Conservation (phyloP, 2,797 vertebrate species). For the Adrianichthys oophorus region DNA sequence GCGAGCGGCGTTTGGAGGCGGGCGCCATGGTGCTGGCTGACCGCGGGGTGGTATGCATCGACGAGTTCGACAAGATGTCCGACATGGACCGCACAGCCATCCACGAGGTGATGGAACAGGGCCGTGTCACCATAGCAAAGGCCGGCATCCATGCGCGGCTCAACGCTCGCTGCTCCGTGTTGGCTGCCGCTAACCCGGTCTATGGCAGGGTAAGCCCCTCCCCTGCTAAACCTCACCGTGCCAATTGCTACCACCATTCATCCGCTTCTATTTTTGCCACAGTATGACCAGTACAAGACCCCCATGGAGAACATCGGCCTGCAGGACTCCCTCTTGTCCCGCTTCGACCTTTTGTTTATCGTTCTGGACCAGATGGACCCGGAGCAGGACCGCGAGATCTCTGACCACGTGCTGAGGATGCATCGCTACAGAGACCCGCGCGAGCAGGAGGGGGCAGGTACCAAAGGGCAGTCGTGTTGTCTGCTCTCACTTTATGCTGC, state of each 20-base stretch:
- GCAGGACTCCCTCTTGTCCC: slow-evolving; percentile 94
- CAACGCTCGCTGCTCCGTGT: slow-evolving; percentile 96
- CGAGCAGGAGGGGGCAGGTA: slow-evolving; percentile 89
- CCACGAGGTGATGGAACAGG: slow-evolving; percentile 99
- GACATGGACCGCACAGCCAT: slow-evolving; percentile 98
- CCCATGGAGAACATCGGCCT: slow-evolving; percentile 99
- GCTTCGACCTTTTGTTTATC: slow-evolving; percentile 97
- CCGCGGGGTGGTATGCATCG: slow-evolving; percentile 95
- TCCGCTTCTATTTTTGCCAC: background rate
- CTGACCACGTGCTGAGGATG: slow-evolving; percentile 94
- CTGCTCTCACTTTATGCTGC: background rate
- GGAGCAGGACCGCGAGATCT: slow-evolving; percentile 93
- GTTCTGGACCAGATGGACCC: slow-evolving; percentile 96
- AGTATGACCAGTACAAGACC: slow-evolving; percentile 98
- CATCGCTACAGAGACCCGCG: slow-evolving; percentile 91
- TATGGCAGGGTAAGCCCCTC: slow-evolving; percentile 85
- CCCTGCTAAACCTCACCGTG: too few relatives aligned
- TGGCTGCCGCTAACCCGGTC: slow-evolving; percentile 95
- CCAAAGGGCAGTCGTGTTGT: background rate
- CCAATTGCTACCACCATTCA: background rate
- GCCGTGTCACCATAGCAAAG: slow-evolving; percentile 95
- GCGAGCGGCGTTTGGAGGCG: slow-evolving; percentile 91
- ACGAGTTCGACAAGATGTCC: slow-evolving; percentile 98
- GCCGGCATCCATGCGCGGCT: slow-evolving; percentile 96
- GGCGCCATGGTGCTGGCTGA: slow-evolving; percentile 97